Evolutionary conservation across 1,140 invertebrate genomes (phyloP).

Genomic region (Drosophila pruinosa): DNA sequence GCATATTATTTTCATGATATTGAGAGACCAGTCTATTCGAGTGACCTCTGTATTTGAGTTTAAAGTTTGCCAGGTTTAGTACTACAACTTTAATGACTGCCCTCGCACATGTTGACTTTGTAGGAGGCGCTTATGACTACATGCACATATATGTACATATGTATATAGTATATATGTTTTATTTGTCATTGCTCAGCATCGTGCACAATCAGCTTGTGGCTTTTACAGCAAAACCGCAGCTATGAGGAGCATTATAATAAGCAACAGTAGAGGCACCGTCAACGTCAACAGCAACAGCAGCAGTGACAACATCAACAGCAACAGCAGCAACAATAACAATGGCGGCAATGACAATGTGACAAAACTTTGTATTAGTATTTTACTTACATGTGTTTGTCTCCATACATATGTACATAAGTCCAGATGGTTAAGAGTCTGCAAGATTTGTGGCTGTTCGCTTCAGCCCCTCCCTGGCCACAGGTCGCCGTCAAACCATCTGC

Average conservation of each 20-base stretch:
- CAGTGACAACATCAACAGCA: background rate
- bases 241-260: constrained; percentile 37
- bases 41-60: too few species aligned
- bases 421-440: constrained; percentile 10
- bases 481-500: constrained; percentile 20
- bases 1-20: too few species aligned
- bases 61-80: too few species aligned
- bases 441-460: constrained; percentile 20
- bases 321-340: background rate
- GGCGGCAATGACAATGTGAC: constrained; percentile 52
- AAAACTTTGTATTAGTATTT: constrained; percentile 49
- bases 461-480: background rate
- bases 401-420: constrained; percentile 17
- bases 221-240: constrained; percentile 30
- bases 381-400: constrained; percentile 24
- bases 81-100: background rate
- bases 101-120: background rate
- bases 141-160: background rate
- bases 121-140: background rate
- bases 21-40: too few species aligned
- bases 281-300: background rate
- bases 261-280: background rate
- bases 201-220: constrained; percentile 40
- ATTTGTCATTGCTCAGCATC: constrained; percentile 13
- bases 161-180: constrained; percentile 1